phyloP scores from a whole-genome alignment of 2,113 vertebrate species.

The Nothoprocta perdicaria region DNA sequence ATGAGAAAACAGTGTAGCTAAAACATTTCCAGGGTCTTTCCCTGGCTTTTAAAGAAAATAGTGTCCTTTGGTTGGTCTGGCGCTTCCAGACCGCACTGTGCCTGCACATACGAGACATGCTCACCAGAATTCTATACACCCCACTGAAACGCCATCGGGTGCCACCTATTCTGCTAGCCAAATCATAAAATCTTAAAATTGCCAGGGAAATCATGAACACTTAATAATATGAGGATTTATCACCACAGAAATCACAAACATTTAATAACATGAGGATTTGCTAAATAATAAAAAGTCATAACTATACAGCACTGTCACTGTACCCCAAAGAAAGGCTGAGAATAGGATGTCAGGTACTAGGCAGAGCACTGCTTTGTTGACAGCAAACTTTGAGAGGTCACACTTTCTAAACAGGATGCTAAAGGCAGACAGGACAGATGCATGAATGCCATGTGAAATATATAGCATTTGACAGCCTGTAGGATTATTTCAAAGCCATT shows the following conservation, averaged over 20 bases:
- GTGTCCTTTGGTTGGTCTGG: not conserved
- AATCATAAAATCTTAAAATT: not conserved
- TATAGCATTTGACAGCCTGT: not conserved
- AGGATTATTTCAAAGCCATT: not conserved
- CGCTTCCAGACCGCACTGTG: not conserved
- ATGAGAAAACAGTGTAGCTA: not conserved
- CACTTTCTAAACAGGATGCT: not conserved
- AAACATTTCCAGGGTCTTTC: not conserved
- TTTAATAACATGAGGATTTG: not conserved
- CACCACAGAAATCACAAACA: not conserved
- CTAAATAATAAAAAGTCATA: not conserved
- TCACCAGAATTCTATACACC: not conserved
- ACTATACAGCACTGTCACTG: not conserved
- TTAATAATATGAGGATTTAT: not conserved
- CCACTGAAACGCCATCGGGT: not conserved
- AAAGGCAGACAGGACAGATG: not conserved
- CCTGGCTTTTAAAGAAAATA: not conserved
- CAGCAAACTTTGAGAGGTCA: not conserved
- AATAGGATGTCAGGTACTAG: not conserved
- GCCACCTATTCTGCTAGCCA: not conserved
- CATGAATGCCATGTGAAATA: fast-evolving
- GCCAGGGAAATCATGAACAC: not conserved
- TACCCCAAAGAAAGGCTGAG: not conserved
- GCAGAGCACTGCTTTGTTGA: not conserved
- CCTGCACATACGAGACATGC: fast-evolving